A percentile compares a stretch with the other conserved stretches of the same genome.
Conservation (phyloP, 2,888 invertebrate genomes). For the Chrysotoxum bicinctum region DNA sequence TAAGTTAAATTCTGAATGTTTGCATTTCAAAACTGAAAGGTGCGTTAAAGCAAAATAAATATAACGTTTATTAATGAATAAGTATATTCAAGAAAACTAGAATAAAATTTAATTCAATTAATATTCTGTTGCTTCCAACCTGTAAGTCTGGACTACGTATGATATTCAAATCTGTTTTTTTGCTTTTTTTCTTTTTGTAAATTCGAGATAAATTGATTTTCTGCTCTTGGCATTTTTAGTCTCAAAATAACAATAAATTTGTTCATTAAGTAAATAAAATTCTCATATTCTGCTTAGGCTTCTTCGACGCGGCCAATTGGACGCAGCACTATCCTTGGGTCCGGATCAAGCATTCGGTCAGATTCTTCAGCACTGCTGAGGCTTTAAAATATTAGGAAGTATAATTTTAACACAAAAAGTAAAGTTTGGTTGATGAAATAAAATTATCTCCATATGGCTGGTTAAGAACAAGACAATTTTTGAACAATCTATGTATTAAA, state of each 20-base stretch:
- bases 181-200: conserved; percentile 32
- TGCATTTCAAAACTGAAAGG: conserved; percentile 18
- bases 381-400: conserved; percentile 77
- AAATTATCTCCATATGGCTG: neutral
- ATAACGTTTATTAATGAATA: neutral
- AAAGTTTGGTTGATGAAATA: neutral
- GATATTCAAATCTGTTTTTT: conserved; percentile 13
- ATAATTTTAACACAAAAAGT: neutral
- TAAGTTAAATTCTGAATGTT: conserved; percentile 28
- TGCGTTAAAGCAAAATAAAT: conserved; percentile 27
- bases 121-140: conserved; percentile 25
- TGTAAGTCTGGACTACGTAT: conserved; percentile 22
- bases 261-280: conserved; percentile 43
- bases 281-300: conserved; percentile 77
- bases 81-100: conserved; percentile 6
- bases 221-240: conserved; percentile 47
- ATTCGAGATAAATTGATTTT: conserved; percentile 64
- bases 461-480: too few relatives aligned
- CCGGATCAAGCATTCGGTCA: conserved; percentile 89
- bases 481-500: too few relatives aligned
- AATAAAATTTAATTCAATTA: conserved; percentile 14
- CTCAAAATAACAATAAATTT: conserved; percentile 34
- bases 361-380: conserved; percentile 88
- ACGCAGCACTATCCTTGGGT: conserved; percentile 86
- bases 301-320: conserved; percentile 86